Percentiles rank a stretch among this genome's conserved stretches.
Conservation (phyloP, 2,888 invertebrate genomes). For the Maniola hyperantus region DNA sequence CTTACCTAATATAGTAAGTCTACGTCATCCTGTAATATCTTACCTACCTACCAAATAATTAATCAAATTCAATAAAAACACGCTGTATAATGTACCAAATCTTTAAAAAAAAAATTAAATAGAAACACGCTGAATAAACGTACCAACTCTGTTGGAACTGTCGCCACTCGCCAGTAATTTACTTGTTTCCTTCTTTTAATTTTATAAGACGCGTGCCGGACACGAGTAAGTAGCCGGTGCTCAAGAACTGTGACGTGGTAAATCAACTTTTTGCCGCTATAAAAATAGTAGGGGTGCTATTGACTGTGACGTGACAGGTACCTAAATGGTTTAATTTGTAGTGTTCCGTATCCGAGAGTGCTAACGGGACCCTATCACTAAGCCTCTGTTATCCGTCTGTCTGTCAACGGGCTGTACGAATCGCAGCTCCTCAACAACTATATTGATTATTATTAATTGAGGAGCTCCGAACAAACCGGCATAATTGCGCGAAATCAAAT, state of each 20-base stretch:
- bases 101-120: neutral
- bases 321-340: constrained; percentile 12
- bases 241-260: constrained; percentile 60
- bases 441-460: no score
- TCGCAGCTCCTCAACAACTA: no score
- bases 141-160: neutral
- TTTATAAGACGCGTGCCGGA: constrained; percentile 76
- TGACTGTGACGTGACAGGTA: constrained; percentile 8
- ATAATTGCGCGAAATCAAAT: no score
- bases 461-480: no score
- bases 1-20: no score
- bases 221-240: constrained; percentile 58
- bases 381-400: no score
- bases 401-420: no score
- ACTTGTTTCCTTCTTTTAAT: constrained; percentile 67
- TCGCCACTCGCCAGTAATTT: constrained; percentile 4
- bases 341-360: neutral
- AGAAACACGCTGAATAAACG: neutral
- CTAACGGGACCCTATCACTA: no score
- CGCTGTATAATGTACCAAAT: neutral
- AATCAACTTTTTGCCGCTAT: constrained; percentile 40
- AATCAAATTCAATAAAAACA: no score
- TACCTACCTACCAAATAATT: no score
- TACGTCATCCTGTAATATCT: no score
- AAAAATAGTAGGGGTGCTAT: constrained; percentile 39